Conservation (phyloP, 2,888 invertebrate species). For the Calameuta pallipes region DNA sequence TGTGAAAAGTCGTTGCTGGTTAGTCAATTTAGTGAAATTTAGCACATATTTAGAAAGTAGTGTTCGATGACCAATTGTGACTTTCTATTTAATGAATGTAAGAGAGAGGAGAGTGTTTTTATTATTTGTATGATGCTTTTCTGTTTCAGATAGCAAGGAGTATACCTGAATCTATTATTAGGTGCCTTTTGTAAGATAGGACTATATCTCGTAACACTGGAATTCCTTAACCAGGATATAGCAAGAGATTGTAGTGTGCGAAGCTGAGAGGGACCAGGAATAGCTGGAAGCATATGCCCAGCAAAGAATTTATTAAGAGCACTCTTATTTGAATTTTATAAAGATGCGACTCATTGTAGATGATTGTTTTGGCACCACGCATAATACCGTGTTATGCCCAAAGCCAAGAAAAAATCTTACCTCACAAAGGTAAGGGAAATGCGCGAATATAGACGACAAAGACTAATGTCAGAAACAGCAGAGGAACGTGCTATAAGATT, state of each 20-base stretch:
- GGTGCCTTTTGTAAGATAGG: not conserved
- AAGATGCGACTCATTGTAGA: slow-evolving; percentile 39
- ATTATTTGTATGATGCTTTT: not conserved
- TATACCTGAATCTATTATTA: not conserved
- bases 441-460: slow-evolving; percentile 46
- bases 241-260: not conserved
- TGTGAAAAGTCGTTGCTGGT: not conserved
- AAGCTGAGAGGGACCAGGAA: not conserved
- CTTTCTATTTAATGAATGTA: not conserved
- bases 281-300: slow-evolving; percentile 25
- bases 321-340: slow-evolving; percentile 22
- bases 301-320: slow-evolving; percentile 21
- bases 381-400: slow-evolving; percentile 37
- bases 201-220: not conserved
- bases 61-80: not conserved
- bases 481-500: slow-evolving; percentile 59
- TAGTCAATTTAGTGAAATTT: not conserved
- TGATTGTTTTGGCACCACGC: slow-evolving; percentile 23
- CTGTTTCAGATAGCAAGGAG: not conserved
- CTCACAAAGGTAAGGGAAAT: slow-evolving; percentile 48
- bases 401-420: slow-evolving; percentile 42
- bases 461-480: slow-evolving; percentile 56
- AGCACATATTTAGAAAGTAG: not conserved
- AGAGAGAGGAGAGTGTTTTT: not conserved
- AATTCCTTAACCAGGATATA: not conserved